phyloP scores from a whole-genome alignment of 2,888 invertebrate genomes.

The Euzophera pinguis region DNA sequence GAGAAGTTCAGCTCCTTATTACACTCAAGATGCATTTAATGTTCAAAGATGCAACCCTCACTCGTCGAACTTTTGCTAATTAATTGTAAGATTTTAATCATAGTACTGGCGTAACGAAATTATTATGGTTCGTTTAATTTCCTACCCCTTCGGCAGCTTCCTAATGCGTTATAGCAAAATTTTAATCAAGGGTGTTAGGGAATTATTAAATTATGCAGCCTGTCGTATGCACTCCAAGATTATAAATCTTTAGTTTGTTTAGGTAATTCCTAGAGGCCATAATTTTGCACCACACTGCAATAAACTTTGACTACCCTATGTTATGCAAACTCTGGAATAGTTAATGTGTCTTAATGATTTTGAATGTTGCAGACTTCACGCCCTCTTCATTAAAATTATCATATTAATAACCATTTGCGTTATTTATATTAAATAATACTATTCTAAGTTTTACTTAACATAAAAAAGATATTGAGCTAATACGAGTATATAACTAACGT shows the following conservation, averaged over 20 bases:
- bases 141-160: constrained; percentile 65
- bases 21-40: constrained; percentile 42
- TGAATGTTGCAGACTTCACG: constrained; percentile 12
- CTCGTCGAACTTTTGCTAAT: constrained; percentile 66
- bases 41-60: constrained; percentile 40
- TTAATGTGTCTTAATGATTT: constrained; percentile 27
- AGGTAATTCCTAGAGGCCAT: constrained; percentile 42
- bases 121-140: constrained; percentile 77
- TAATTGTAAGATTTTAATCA: constrained; percentile 77
- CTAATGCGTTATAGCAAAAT: constrained; percentile 75
- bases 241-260: constrained; percentile 71
- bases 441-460: too few species aligned
- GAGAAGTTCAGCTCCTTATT: neutral
- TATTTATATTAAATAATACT: too few species aligned
- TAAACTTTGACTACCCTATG: constrained; percentile 35
- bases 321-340: constrained; percentile 37
- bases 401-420: constrained; percentile 15
- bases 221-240: constrained; percentile 73
- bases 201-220: constrained; percentile 77
- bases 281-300: constrained; percentile 37
- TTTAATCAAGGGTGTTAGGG: constrained; percentile 76
- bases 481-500: too few species aligned
- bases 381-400: constrained; percentile 20
- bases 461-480: too few species aligned
- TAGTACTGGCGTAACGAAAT: constrained; percentile 69